Percentiles rank a stretch among this genome's conserved stretches.
These are phyloP conservation scores for Autographa pulchrina DNA, from an alignment of 2,888 invertebrate genomes.

Conservation along the genomic window DNA sequence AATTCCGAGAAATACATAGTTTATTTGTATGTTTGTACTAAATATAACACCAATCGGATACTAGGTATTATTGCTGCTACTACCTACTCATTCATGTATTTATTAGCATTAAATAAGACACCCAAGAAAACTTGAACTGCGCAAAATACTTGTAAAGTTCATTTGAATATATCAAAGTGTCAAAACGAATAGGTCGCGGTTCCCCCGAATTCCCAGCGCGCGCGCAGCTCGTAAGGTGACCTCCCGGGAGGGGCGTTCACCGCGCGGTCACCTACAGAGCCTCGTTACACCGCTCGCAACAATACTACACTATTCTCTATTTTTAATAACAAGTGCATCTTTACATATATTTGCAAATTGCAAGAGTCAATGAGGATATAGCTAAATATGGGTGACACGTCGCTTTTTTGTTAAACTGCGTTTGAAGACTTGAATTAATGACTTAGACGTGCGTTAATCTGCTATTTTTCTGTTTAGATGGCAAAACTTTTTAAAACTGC, in stretches of 20 bases:
- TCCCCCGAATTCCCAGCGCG: slow-evolving; percentile 73
- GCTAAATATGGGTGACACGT: slow-evolving; percentile 9
- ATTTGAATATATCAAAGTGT: slow-evolving; percentile 50
- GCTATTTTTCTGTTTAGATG: neutral
- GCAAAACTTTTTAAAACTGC: neutral
- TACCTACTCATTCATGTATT: slow-evolving; percentile 3
- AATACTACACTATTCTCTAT: slow-evolving; percentile 61
- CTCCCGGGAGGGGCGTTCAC: slow-evolving; percentile 80
- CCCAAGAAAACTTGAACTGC: slow-evolving; percentile 9
- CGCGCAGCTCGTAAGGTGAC: slow-evolving; percentile 76
- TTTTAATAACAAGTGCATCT: slow-evolving; percentile 55
- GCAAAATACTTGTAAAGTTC: slow-evolving; percentile 13
- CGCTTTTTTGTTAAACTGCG: slow-evolving; percentile 15
- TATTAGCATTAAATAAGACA: neutral
- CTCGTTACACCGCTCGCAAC: slow-evolving; percentile 37
- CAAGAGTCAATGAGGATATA: slow-evolving; percentile 30
- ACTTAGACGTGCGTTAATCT: neutral
- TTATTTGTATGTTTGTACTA: slow-evolving; percentile 48
- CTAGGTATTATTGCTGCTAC: slow-evolving; percentile 20
- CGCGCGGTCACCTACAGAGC: slow-evolving; percentile 75
- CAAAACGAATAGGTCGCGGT: slow-evolving; percentile 61
- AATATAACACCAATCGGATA: slow-evolving; percentile 41
- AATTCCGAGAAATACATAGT: slow-evolving; percentile 49
- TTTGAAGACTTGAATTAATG: neutral
- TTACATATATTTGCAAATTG: slow-evolving; percentile 34